Conservation (phyloP, 2,797 vertebrate species). For the Diceros bicornis region DNA sequence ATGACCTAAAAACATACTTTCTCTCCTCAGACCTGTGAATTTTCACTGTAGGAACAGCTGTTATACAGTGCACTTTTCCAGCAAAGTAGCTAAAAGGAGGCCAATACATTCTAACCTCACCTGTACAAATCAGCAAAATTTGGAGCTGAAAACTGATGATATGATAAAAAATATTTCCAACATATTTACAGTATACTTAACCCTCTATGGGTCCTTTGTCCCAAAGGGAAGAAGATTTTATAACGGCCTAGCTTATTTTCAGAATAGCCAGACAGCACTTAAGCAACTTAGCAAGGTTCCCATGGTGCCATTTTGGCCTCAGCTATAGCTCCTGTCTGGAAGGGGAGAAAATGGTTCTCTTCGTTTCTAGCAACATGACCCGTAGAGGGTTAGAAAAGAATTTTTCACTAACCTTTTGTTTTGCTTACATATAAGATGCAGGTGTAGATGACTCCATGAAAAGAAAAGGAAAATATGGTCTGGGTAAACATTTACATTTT, state of each 20-base stretch:
- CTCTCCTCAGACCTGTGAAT: neutral
- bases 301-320: neutral
- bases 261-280: constrained; percentile 11
- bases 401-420: constrained; percentile 12
- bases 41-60: neutral
- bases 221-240: neutral
- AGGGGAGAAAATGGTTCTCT: neutral
- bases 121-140: neutral
- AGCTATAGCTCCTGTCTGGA: neutral
- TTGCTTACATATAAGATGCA: constrained; percentile 61
- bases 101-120: neutral
- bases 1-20: neutral
- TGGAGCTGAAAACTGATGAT: neutral
- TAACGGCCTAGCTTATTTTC: constrained; percentile 56
- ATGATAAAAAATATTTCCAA: constrained; percentile 40
- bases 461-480: constrained; percentile 65
- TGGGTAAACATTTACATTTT: constrained; percentile 89
- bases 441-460: constrained; percentile 51
- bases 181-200: constrained; percentile 40
- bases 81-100: neutral
- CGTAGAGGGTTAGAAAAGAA: neutral
- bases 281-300: neutral
- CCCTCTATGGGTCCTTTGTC: neutral
- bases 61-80: neutral
- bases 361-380: neutral